Percentiles rank a stretch among this genome's conserved stretches.
These are phyloP conservation scores for Urechis unicinctus DNA, from an alignment of 2,888 invertebrate species.

Conservation along the genomic window DNA sequence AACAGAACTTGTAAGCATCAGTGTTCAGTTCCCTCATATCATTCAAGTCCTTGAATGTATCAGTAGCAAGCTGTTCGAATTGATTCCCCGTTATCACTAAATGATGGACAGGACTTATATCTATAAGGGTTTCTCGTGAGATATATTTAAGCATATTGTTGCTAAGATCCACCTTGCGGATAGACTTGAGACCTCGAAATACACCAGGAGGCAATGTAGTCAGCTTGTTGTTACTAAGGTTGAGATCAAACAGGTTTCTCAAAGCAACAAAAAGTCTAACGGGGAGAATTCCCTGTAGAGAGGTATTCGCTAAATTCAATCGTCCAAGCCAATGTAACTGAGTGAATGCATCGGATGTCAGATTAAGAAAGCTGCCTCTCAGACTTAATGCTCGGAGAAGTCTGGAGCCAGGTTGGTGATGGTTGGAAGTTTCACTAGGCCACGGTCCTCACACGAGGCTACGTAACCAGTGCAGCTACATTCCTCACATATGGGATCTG, in stretches of 20 bases:
- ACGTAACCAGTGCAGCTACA: slow-evolving; percentile 8
- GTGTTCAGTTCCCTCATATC: slow-evolving; percentile 20
- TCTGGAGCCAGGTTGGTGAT: not conserved
- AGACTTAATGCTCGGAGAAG: not conserved
- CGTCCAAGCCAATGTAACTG: slow-evolving; percentile 11
- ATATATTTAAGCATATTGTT: slow-evolving; percentile 9
- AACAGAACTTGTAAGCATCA: slow-evolving; percentile 41
- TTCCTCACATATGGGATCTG: slow-evolving; percentile 9
- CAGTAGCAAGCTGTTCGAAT: slow-evolving; percentile 8
- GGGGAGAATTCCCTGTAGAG: slow-evolving; percentile 6
- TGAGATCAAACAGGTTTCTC: slow-evolving; percentile 14
- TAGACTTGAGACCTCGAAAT: slow-evolving; percentile 13
- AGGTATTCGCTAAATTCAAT: slow-evolving; percentile 11
- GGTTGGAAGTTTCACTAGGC: slow-evolving; percentile 1
- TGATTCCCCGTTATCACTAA: slow-evolving; percentile 11
- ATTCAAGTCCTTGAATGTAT: slow-evolving; percentile 11
- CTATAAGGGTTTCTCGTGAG: not conserved
- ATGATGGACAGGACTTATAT: slow-evolving; percentile 5
- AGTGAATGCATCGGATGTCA: slow-evolving; percentile 3
- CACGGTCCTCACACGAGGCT: not conserved
- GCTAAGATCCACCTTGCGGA: slow-evolving; percentile 12
- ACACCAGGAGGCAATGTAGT: slow-evolving; percentile 1
- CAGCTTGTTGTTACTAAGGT: slow-evolving; percentile 19
- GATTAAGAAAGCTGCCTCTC: slow-evolving; percentile 4
- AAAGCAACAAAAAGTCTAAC: slow-evolving; percentile 8